phyloP scores from a whole-genome alignment of 2,888 invertebrate genomes.

The Odontocerum albicorne region DNA sequence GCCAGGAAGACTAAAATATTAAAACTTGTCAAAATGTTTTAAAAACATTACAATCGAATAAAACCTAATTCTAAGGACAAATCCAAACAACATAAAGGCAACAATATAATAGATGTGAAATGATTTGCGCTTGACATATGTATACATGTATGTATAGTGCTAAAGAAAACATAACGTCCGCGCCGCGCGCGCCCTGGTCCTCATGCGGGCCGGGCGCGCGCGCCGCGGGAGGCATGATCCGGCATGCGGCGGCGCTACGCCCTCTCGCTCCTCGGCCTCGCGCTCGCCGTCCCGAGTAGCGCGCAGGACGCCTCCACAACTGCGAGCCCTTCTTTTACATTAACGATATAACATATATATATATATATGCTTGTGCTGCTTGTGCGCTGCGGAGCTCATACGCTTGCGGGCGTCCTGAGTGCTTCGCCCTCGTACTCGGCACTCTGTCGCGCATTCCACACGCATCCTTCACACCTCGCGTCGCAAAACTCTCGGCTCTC shows the following conservation, averaged over 20 bases:
- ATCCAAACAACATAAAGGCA: constrained; percentile 35
- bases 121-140: constrained; percentile 10
- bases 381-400: no score
- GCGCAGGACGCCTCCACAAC: no score
- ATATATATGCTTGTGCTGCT: no score
- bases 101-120: constrained; percentile 26
- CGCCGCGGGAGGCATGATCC: constrained; percentile 51
- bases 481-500: neutral
- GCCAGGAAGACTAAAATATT: constrained; percentile 36
- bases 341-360: constrained; percentile 56
- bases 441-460: neutral
- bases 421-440: no score
- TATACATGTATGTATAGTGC: constrained; percentile 8
- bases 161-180: constrained; percentile 19
- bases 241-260: constrained; percentile 52
- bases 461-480: constrained; percentile 1
- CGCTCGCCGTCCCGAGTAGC: constrained; percentile 40
- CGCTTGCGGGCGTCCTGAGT: no score
- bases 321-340: no score
- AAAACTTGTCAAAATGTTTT: constrained; percentile 28
- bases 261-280: neutral
- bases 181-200: neutral
- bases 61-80: constrained; percentile 33
- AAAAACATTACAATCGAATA: constrained; percentile 34
- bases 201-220: no score